Evolutionary conservation across 2,888 invertebrate species (phyloP), one percentile per base, ranked within the genome.

Genomic region (Erpobdella octoculata): DNA sequence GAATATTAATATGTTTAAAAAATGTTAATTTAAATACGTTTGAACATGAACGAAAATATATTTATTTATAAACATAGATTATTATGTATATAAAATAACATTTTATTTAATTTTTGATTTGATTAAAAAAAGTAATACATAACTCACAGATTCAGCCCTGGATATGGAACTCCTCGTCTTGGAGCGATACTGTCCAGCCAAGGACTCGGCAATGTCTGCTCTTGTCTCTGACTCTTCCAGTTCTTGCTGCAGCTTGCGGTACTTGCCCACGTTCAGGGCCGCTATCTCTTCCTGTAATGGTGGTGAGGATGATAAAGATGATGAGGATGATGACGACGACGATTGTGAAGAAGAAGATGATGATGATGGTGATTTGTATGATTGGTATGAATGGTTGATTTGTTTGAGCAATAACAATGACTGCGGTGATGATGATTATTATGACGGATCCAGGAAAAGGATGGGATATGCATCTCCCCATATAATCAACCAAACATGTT

Each of bases 231-330:
- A 65, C 36, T 71, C 71, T 33, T 71, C 71, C 18, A 71, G 48
- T 28, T 71, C 71, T 33, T 71, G 71, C 65, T 71, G 71, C n/a
- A 71, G 21, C 66, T 71, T 71, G 4, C 71, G 64, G 36, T 65
- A 71, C 36, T 71, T 71, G 53, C 38, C 71, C 53, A 71, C 65
- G 62, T 71, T 71, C 36, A 71, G 38, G 5, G 71, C 71, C 1
- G 71, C 71, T 31, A 71, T 71, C 53, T 71, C 71, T 35, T 71
- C 71, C 71, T 71, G 46, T 21, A 25, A 31, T 18, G 41, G 9
- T 41, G 41, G 9, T 41, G 9, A 12, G 41, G 18, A 18, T 12
- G 41, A 12, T 9, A 41, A 41, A 41, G 18, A 41, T 18, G 41
- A 41, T 41, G 9, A 18, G 18, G 9, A 12, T 9, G 41, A 41